Conservation (phyloP, 2,888 invertebrate genomes). For the Prosopocoilus inquinatus region DNA sequence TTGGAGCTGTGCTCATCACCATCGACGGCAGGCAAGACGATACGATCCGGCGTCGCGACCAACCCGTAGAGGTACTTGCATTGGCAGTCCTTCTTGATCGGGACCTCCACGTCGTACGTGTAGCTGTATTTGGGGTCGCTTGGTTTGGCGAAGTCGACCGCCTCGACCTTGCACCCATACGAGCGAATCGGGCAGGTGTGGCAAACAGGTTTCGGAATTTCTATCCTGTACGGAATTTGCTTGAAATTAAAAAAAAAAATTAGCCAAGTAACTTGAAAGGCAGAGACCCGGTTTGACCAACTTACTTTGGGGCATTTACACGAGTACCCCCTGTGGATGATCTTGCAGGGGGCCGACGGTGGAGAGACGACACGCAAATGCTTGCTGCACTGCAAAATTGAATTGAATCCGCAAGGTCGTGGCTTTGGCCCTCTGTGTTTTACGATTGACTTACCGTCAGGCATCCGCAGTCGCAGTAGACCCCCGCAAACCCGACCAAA, state of each 20-base stretch:
- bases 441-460: slow-evolving; percentile 38
- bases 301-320: slow-evolving; percentile 25
- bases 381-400: slow-evolving; percentile 41
- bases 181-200: neutral
- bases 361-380: slow-evolving; percentile 39
- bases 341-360: slow-evolving; percentile 34
- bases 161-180: slow-evolving; percentile 24
- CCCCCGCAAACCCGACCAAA: slow-evolving; percentile 26
- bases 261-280: too few relatives aligned
- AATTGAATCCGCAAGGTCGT: neutral
- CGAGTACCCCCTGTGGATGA: slow-evolving; percentile 37
- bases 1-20: slow-evolving; percentile 15
- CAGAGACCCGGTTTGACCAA: slow-evolving; percentile 26
- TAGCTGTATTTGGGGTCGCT: slow-evolving; percentile 16
- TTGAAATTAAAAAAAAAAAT: slow-evolving; percentile 4
- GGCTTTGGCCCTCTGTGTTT: neutral
- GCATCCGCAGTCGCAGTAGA: slow-evolving; percentile 43
- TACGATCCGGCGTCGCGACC: slow-evolving; percentile 38
- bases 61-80: slow-evolving; percentile 28
- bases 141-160: slow-evolving; percentile 15
- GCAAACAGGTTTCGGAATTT: slow-evolving; percentile 19
- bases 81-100: slow-evolving; percentile 9
- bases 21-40: slow-evolving; percentile 33
- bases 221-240: slow-evolving; percentile 25
- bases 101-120: slow-evolving; percentile 33